Percentiles rank a stretch among this genome's conserved stretches.
Conservation (phyloP, 2,113 vertebrate genomes). For the Rhizomys pruinosus region DNA sequence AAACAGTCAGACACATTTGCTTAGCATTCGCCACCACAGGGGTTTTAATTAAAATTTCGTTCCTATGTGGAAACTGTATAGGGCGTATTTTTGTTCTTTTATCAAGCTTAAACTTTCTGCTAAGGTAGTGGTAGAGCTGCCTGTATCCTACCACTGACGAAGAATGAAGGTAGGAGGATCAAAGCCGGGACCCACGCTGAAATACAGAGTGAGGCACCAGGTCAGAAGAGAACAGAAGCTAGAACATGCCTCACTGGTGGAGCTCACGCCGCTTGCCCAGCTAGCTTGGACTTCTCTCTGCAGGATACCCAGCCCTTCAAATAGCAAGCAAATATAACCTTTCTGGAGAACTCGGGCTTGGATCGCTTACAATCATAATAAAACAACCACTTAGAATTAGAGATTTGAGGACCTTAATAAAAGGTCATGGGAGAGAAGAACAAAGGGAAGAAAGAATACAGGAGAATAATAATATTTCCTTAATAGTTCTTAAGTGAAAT, state of each 20-base stretch:
- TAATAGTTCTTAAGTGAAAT: not conserved
- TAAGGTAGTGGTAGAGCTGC: not conserved
- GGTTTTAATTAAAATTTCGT: not conserved
- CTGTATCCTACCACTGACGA: not conserved
- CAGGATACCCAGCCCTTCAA: not conserved
- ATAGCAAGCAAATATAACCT: not conserved
- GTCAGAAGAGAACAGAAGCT: not conserved
- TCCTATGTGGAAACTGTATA: not conserved
- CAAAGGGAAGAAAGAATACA: not conserved
- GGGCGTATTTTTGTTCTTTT: not conserved
- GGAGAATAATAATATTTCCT: not conserved
- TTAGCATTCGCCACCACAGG: not conserved
- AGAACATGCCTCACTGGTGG: not conserved
- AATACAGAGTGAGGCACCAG: not conserved
- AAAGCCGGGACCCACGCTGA: not conserved
- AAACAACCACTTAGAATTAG: not conserved
- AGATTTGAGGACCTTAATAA: not conserved
- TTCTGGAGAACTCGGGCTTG: not conserved
- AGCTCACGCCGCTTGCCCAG: not conserved
- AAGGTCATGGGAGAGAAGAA: too few relatives aligned
- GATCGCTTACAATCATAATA: not conserved
- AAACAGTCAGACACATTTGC: not conserved
- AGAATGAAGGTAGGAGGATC: not conserved
- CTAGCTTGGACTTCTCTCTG: too few relatives aligned
- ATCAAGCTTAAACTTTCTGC: not conserved